These are phyloP conservation scores for Drosophila lacertosa DNA, from an alignment of 1,140 invertebrate species.

Conservation along the genomic window DNA sequence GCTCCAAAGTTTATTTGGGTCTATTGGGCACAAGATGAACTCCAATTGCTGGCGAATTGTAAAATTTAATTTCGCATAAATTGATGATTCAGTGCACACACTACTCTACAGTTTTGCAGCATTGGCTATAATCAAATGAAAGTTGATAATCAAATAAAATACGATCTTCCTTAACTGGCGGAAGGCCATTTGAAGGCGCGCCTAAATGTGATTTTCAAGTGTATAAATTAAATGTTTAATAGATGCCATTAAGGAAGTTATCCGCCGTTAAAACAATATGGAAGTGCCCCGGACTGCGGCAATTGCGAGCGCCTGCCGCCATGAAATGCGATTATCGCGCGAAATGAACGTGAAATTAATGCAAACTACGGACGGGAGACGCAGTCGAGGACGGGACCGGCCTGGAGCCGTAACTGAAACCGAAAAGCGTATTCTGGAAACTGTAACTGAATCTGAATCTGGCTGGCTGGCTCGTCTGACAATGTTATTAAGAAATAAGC, in stretches of 20 bases:
- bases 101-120: constrained; percentile 12
- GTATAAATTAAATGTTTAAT: constrained; percentile 81
- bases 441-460: neutral
- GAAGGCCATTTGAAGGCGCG: constrained; percentile 9
- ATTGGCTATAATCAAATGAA: constrained; percentile 35
- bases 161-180: constrained; percentile 19
- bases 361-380: constrained; percentile 70
- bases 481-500: constrained; percentile 58
- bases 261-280: constrained; percentile 80
- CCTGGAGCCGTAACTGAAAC: constrained; percentile 3
- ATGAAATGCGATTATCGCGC: constrained; percentile 79
- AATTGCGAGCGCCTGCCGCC: constrained; percentile 14
- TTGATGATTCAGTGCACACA: constrained; percentile 16
- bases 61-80: constrained; percentile 35
- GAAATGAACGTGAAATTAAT: constrained; percentile 81
- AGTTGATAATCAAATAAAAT: constrained; percentile 39
- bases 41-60: constrained; percentile 11
- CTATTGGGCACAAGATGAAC: neutral
- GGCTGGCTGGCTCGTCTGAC: neutral
- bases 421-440: constrained; percentile 17
- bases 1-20: neutral
- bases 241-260: constrained; percentile 78
- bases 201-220: constrained; percentile 74
- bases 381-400: constrained; percentile 31
- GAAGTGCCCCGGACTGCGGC: constrained; percentile 37